Evolutionary conservation across 2,797 vertebrate species (phyloP).

Genomic region (Molossus alvarezi): DNA sequence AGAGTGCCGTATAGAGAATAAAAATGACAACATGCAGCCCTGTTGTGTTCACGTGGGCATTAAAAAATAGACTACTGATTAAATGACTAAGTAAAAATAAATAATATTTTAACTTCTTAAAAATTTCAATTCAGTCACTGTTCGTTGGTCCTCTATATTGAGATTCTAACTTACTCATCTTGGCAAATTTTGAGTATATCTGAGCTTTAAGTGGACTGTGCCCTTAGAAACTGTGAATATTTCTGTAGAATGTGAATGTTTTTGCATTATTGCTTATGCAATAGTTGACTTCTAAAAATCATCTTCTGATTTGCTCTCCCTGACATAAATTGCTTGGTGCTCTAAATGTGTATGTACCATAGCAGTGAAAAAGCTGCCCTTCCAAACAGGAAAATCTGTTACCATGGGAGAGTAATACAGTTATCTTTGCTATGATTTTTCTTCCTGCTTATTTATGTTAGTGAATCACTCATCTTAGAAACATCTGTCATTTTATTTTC

Average conservation of each 20-base stretch:
- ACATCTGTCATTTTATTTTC: background rate
- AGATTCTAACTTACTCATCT: slow-evolving; percentile 8
- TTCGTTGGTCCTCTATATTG: background rate
- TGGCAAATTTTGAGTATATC: background rate
- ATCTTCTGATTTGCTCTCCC: slow-evolving; percentile 4
- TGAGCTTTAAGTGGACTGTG: background rate
- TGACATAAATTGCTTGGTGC: background rate
- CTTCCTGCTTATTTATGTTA: slow-evolving; percentile 26
- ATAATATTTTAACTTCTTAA: slow-evolving; percentile 5
- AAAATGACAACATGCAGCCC: background rate
- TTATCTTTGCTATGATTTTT: slow-evolving; percentile 19
- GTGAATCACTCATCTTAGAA: background rate
- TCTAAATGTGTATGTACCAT: background rate
- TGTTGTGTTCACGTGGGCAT: background rate
- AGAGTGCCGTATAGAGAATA: background rate
- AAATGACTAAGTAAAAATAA: background rate
- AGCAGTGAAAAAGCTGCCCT: background rate
- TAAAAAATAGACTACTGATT: background rate
- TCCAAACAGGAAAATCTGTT: slow-evolving; percentile 1
- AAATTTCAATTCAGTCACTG: background rate
- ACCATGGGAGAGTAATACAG: background rate
- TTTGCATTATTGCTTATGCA: background rate
- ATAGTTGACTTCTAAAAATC: slow-evolving; percentile 19
- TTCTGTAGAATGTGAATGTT: background rate
- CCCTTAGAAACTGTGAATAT: slow-evolving; percentile 35